Evolutionary conservation across 2,888 invertebrate species (phyloP).

Genomic region (Megamerina dolium): DNA sequence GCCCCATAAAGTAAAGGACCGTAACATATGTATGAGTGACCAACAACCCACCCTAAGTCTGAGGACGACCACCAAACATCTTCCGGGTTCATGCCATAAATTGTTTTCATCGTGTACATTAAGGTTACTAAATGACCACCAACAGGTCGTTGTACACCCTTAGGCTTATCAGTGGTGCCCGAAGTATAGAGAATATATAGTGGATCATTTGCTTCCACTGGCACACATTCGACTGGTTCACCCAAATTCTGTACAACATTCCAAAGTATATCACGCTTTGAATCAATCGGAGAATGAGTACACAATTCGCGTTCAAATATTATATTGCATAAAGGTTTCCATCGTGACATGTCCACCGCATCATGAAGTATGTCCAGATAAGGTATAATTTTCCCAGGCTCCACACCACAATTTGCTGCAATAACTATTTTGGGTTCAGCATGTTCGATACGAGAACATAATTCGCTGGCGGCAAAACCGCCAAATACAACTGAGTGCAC

Average conservation of each 20-base stretch:
- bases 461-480: conserved; percentile 85
- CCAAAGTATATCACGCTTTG: conserved; percentile 71
- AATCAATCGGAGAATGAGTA: conserved; percentile 55
- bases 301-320: conserved; percentile 74
- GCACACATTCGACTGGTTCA: conserved; percentile 70
- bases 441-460: conserved; percentile 80
- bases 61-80: conserved; percentile 86
- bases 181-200: conserved; percentile 90
- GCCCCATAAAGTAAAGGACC: conserved; percentile 74
- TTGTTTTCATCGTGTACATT: conserved; percentile 74
- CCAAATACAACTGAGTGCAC: conserved; percentile 95
- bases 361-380: conserved; percentile 47
- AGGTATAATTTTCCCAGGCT: conserved; percentile 72
- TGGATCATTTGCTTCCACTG: conserved; percentile 84
- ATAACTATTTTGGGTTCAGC: conserved; percentile 83
- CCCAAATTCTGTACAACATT: conserved; percentile 61
- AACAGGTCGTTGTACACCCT: conserved; percentile 82
- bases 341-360: conserved; percentile 66
- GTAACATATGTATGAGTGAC: conserved; percentile 91
- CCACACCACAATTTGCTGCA: conserved; percentile 85
- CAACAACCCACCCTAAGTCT: conserved; percentile 79
- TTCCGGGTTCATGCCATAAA: conserved; percentile 75
- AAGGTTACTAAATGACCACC: conserved; percentile 82
- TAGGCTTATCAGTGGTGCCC: conserved; percentile 67
- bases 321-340: conserved; percentile 73